Evolutionary conservation across 2,113 vertebrate species (phyloP).

Genomic region (Oenanthe oenanthe): DNA sequence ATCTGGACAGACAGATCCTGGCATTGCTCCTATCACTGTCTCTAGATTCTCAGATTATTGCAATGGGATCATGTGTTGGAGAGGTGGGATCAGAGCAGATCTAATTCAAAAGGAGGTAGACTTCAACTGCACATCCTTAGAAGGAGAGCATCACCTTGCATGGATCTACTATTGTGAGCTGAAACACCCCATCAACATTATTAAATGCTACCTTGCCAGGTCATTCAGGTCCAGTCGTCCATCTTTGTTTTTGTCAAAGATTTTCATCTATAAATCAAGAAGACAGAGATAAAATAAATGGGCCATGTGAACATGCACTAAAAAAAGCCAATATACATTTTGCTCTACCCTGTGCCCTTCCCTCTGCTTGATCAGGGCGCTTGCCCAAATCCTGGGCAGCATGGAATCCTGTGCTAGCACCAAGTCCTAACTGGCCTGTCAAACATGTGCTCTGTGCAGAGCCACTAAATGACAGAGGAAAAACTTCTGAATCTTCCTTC

Average conservation of each 20-base stretch:
- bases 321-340: neutral
- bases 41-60: neutral
- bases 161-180: neutral
- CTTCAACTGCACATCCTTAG: neutral
- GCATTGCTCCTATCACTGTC: neutral
- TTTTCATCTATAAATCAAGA: constrained; percentile 88
- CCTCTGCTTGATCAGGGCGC: neutral
- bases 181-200: neutral
- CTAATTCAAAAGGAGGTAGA: neutral
- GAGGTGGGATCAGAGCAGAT: neutral
- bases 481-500: neutral
- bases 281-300: neutral
- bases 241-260: constrained; percentile 97
- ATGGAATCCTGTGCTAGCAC: neutral
- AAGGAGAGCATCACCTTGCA: neutral
- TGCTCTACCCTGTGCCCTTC: neutral
- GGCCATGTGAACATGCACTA: neutral
- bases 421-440: neutral
- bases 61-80: neutral
- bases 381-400: neutral
- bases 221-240: constrained; percentile 93
- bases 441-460: neutral
- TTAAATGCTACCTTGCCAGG: constrained; percentile 86
- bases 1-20: neutral
- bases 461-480: neutral